Evolutionary conservation across 1,140 invertebrate genomes (phyloP), one percentile per base, ranked within the genome.

Genomic region (Bombus breviceps): DNA sequence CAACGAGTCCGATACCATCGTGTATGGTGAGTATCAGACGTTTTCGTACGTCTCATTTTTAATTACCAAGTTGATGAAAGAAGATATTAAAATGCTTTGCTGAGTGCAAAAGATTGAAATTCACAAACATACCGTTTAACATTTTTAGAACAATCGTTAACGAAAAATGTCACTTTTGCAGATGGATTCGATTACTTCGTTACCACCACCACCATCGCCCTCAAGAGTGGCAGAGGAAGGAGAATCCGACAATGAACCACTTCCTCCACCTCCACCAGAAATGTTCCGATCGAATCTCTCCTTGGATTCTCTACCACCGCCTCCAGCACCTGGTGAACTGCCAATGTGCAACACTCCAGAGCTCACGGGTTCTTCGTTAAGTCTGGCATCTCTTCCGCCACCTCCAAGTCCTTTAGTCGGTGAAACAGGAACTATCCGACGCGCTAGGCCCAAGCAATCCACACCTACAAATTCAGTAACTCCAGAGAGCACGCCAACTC

Each of bases 271-370:
- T 32, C 97, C 97, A 0, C 96, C 96, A 0, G 95, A 95, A 83
- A 96, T 97, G 96, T 97, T 97, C 92, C 96, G 97, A 59, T 97
- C 97, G 0, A 97, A 97, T n/a, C 94, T 97, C 3, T 97, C 97
- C 32, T 92, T 98, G 64, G 97, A 98, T 78, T 97, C 97, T 18
- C 91, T 98, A 75, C 97, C 97, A 4, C 97, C 97, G 25, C 97
- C 97, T 4, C 98, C 97, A 2, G 97, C 97, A 6, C 97, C 97
- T 0, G 95, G 96, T 15, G 97, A 97, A 72, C 90, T 97, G 13
- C 96, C 96, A 34, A 91, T 95, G 15, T 96, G 96, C 80, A 95
- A 96, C 25, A 96, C 96, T 5, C 91, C 93, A 0, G 96, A 97
- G 86, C 94, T 97, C 0, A 96, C 96, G 28, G 97, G 97, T 3